A percentile compares a stretch with the other conserved stretches of the same genome.
These are phyloP conservation scores for Syrphus vitripennis DNA, from an alignment of 2,888 invertebrate species.

Conservation along the genomic window DNA sequence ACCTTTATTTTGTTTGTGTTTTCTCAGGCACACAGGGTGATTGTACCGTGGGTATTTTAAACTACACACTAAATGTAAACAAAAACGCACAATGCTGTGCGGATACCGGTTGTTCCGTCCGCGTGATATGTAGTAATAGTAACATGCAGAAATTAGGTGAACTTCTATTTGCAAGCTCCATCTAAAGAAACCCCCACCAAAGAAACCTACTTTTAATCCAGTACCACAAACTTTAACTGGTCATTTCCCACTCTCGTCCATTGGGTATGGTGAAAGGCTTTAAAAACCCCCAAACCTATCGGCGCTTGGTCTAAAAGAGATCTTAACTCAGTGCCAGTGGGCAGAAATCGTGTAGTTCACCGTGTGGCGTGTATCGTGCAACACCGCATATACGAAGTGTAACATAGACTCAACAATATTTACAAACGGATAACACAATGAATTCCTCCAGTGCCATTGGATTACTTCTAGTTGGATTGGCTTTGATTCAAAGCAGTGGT, in stretches of 20 bases:
- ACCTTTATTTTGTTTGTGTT: neutral
- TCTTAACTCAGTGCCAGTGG: slow-evolving; percentile 46
- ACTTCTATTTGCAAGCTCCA: slow-evolving; percentile 48
- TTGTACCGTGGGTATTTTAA: slow-evolving; percentile 3
- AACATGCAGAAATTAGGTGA: slow-evolving; percentile 63
- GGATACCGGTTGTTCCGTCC: slow-evolving; percentile 15
- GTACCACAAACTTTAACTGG: slow-evolving; percentile 32
- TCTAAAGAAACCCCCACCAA: slow-evolving; percentile 42
- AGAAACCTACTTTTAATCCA: neutral
- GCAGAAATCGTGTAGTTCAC: slow-evolving; percentile 49
- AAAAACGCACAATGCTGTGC: slow-evolving; percentile 58
- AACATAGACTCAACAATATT: neutral
- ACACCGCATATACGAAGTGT: slow-evolving; percentile 21
- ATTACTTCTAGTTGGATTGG: slow-evolving; percentile 77
- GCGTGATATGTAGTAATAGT: slow-evolving; percentile 8
- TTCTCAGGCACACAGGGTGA: slow-evolving; percentile 35
- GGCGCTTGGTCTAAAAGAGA: slow-evolving; percentile 54
- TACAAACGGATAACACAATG: slow-evolving; percentile 18
- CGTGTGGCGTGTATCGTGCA: slow-evolving; percentile 39
- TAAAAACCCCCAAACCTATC: slow-evolving; percentile 64
- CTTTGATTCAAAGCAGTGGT: slow-evolving; percentile 78
- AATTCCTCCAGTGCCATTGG: slow-evolving; percentile 66
- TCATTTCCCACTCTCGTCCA: slow-evolving; percentile 54
- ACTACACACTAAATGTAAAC: slow-evolving; percentile 44
- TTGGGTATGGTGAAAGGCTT: slow-evolving; percentile 54